These are phyloP conservation scores for Lathronympha strigana DNA, from an alignment of 2,888 invertebrate genomes.

Conservation along the genomic window DNA sequence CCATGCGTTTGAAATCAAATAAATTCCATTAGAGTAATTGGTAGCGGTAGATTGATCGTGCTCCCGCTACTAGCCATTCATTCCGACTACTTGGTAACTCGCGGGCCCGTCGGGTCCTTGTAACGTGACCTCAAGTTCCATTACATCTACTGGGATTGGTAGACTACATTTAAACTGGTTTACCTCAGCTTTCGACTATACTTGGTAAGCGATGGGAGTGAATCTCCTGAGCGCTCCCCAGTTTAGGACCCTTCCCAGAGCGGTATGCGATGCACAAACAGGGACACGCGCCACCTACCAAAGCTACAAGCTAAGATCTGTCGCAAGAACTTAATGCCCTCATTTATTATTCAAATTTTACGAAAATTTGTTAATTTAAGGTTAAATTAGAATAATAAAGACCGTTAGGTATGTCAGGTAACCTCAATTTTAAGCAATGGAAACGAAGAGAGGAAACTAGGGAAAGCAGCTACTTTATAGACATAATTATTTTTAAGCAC, in stretches of 20 bases:
- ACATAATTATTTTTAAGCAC: too few species aligned
- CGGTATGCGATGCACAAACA: conserved; percentile 25
- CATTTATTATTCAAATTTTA: neutral
- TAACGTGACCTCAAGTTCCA: neutral
- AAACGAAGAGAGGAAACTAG: too few species aligned
- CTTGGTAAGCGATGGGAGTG: neutral
- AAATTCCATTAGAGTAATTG: conserved; percentile 80
- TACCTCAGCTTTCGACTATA: neutral
- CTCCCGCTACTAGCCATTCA: conserved; percentile 45
- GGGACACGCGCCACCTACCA: conserved; percentile 20
- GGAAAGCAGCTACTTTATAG: too few species aligned
- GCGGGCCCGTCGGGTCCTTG: neutral
- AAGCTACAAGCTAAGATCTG: conserved; percentile 7
- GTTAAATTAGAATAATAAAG: neutral
- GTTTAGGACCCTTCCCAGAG: conserved; percentile 22
- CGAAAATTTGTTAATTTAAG: neutral
- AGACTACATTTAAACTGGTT: neutral
- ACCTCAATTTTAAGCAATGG: too few species aligned
- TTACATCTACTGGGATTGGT: neutral
- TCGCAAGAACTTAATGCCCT: conserved; percentile 1
- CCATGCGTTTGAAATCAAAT: conserved; percentile 69
- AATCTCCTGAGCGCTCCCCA: conserved; percentile 26
- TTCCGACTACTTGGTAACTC: neutral
- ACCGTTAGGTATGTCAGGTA: too few species aligned
- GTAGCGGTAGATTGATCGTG: conserved; percentile 64